Evolutionary conservation across 2,113 vertebrate species (phyloP).

Genomic region (Bostrychus sinensis): DNA sequence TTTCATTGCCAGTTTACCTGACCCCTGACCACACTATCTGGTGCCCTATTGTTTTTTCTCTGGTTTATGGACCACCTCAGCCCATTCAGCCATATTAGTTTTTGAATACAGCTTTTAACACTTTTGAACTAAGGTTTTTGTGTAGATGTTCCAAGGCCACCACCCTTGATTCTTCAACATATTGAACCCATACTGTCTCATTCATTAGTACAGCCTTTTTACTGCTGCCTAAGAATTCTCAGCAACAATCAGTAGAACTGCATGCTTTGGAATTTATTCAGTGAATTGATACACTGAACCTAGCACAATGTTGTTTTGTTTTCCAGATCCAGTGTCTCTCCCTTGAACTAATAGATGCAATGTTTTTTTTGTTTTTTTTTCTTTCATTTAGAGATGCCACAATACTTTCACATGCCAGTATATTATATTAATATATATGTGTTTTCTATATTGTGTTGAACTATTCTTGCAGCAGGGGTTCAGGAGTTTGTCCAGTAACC

Average conservation of each 20-base stretch:
- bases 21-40: conserved; percentile 11
- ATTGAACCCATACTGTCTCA: not conserved
- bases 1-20: conserved; percentile 5
- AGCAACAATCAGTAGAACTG: not conserved
- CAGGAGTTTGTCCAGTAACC: no score
- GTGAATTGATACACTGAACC: no score
- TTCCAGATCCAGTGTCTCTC: no score
- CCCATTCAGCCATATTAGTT: not conserved
- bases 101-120: conserved; percentile 5
- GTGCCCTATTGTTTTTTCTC: not conserved
- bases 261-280: no score
- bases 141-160: not conserved
- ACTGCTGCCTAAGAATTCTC: not conserved
- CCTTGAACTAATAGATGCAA: no score
- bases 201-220: not conserved
- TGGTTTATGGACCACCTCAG: not conserved
- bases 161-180: not conserved
- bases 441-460: no score
- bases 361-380: no score
- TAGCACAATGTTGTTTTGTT: no score
- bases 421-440: no score
- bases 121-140: not conserved
- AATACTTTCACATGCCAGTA: no score
- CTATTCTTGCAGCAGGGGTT: no score
- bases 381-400: no score